Evolutionary conservation across 2,797 vertebrate genomes (phyloP).

Genomic region (Benthosema pterotum): DNA sequence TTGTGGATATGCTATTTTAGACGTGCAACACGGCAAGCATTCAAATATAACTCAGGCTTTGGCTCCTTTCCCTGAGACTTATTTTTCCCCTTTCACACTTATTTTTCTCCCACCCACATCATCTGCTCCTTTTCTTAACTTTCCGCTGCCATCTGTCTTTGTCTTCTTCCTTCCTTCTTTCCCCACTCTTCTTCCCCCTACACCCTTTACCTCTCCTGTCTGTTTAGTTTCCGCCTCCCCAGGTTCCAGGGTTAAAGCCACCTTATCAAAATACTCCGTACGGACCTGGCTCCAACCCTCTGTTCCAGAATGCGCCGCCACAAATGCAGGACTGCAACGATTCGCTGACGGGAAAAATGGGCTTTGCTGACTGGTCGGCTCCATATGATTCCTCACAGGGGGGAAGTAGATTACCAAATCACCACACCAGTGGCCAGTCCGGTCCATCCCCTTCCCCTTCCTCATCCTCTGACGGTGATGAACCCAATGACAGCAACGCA

Average conservation of each 20-base stretch:
- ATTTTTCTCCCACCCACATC: not conserved
- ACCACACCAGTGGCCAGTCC: conserved; percentile 78
- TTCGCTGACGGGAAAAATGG: conserved; percentile 80
- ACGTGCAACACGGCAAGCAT: no score
- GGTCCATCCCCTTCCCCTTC: conserved; percentile 86
- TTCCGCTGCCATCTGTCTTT: not conserved
- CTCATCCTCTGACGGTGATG: conserved; percentile 90
- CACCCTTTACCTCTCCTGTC: conserved; percentile 10
- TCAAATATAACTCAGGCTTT: not conserved
- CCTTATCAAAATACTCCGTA: conserved; percentile 86
- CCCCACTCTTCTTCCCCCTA: not conserved
- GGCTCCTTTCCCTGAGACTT: conserved; percentile 23
- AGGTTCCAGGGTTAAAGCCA: conserved; percentile 85
- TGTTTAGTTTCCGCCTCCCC: conserved; percentile 82
- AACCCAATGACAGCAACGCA: conserved; percentile 85
- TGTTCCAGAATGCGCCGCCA: conserved; percentile 82
- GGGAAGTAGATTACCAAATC: conserved; percentile 83
- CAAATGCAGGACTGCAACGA: conserved; percentile 86
- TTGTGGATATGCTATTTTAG: no score
- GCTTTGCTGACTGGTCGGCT: conserved; percentile 87
- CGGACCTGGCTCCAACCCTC: conserved; percentile 77
- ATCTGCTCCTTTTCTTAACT: not conserved
- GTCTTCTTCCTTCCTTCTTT: not conserved
- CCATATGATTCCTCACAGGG: conserved; percentile 85
- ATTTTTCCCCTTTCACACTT: not conserved